Base-by-base conservation (phyloP, 2,797 vertebrate genomes). In the Botia kubotai region DNA sequence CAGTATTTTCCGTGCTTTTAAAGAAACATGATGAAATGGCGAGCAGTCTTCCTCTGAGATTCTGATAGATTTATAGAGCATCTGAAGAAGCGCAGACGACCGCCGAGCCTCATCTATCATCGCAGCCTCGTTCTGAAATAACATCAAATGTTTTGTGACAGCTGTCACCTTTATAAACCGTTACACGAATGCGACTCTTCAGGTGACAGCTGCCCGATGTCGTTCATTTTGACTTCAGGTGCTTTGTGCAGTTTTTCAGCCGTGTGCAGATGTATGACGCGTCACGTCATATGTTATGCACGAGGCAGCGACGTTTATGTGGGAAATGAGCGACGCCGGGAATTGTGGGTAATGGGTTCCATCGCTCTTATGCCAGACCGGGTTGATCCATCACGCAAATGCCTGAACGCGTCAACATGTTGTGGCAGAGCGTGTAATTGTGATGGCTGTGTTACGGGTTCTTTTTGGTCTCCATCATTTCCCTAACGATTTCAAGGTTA, bases 341-440 rank as follows among this genome's bases (percentile, higher is more conserved):
- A 67, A 86, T 83, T 76, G 77, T 76, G 79, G 84, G 82, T 86
- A 83, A 86, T 83, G 55, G 68, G 21, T 75, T 79, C 77, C 78
- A 83, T 81, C 66, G 55, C 75, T 83, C 75, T 77, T 26, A 33
- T 43, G 52, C 43, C 39, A 13, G 26, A 66, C 33, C 26, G 1
- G 23, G 33, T 72, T 72, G 29, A 83, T 85, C 73, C 79, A 79
- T 83, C 75, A 81, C 39, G 17, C 11, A 17, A 39, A 46, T 26
- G 52, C 72, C 58, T 14, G 10, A 0, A 16, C 19, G 6, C 29
- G 29, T 67, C 23, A 43, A 23, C 60, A 13, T 13, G 3, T 33
- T 10, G 21, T 23, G 53, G 46, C 19, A 26, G 50, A 13, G 3
- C 14, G 6, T 68, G 0, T 33, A 69, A 65, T 26, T 68, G 68